phyloP scores from a whole-genome alignment of 2,888 invertebrate species.

The Busseola fusca region DNA sequence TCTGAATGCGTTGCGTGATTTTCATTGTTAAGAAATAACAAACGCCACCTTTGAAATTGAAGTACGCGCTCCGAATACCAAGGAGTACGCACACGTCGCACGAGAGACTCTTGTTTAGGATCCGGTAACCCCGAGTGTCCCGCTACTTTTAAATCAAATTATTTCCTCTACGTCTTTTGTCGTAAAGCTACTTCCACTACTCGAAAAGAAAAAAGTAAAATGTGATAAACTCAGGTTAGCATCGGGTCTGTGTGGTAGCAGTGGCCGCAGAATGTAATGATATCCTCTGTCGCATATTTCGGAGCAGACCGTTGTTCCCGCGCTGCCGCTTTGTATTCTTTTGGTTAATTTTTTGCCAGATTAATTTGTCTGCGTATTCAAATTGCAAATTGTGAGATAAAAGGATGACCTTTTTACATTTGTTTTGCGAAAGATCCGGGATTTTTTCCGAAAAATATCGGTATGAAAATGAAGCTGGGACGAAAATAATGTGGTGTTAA shows the following conservation, averaged over 20 bases:
- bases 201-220: conserved; percentile 43
- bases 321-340: conserved; percentile 78
- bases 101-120: conserved; percentile 57
- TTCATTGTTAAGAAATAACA: conserved; percentile 87
- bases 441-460: conserved; percentile 55
- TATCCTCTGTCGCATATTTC: conserved; percentile 81
- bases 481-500: conserved; percentile 54
- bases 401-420: conserved; percentile 80
- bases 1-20: conserved; percentile 86
- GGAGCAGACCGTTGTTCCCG: conserved; percentile 74
- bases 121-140: conserved; percentile 47
- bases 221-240: conserved; percentile 56
- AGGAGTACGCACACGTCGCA: conserved; percentile 69
- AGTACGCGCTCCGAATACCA: conserved; percentile 82
- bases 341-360: conserved; percentile 83
- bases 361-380: conserved; percentile 88
- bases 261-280: conserved; percentile 68
- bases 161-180: conserved; percentile 52
- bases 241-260: conserved; percentile 41
- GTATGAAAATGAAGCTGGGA: conserved; percentile 48
- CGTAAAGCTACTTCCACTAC: conserved; percentile 38
- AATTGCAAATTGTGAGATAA: conserved; percentile 86
- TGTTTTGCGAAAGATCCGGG: conserved; percentile 60
- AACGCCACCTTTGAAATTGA: conserved; percentile 86
- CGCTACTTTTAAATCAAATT: conserved; percentile 62